A percentile compares a stretch with the other conserved stretches of the same genome.
These are phyloP conservation scores for Cathartes aura DNA, from an alignment of 2,113 vertebrate genomes.

Conservation along the genomic window DNA sequence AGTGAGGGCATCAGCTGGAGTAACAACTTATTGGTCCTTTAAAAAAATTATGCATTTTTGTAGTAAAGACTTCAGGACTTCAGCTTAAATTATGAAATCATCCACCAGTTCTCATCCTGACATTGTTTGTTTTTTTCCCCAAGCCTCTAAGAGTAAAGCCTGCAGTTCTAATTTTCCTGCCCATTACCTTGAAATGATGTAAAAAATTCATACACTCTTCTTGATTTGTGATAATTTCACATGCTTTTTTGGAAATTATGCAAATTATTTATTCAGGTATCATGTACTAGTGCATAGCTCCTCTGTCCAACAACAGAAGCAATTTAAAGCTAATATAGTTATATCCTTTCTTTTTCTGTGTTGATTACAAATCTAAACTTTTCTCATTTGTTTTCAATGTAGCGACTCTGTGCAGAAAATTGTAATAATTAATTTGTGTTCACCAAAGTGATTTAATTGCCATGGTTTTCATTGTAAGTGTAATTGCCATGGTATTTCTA, in stretches of 20 bases:
- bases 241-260: background rate
- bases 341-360: background rate
- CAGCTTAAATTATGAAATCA: background rate
- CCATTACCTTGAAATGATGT: background rate
- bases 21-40: background rate
- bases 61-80: background rate
- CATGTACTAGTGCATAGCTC: background rate
- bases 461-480: background rate
- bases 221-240: background rate
- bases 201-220: background rate
- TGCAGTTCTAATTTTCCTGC: background rate
- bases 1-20: background rate
- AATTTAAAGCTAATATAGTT: background rate
- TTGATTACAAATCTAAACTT: background rate
- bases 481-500: constrained; percentile 1
- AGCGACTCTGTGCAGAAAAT: background rate
- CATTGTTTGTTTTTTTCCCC: background rate
- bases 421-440: constrained; percentile 19
- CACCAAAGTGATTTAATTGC: constrained; percentile 8
- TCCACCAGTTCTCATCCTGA: background rate
- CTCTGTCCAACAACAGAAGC: background rate
- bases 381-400: constrained; percentile 2
- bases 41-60: background rate
- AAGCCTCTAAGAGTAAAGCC: background rate
- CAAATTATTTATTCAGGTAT: background rate